Conservation (phyloP, 2,888 invertebrate genomes). For the Stegana nigrithorax region DNA sequence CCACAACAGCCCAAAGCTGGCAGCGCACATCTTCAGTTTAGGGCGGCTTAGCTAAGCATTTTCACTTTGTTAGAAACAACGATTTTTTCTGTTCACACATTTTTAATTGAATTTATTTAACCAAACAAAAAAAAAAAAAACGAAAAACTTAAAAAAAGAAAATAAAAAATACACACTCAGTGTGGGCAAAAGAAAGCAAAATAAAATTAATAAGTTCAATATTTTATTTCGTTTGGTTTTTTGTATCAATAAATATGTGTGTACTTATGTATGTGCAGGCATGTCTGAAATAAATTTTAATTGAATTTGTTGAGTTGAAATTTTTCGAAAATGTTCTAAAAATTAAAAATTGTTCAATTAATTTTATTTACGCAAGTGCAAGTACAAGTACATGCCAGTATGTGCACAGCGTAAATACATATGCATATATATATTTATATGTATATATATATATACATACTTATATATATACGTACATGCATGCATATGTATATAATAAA, state of each 20-base stretch:
- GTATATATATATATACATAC: constrained; percentile 6
- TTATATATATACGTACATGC: not conserved
- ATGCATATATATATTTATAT: too few relatives aligned
- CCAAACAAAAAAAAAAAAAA: too few relatives aligned
- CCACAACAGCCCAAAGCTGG: too few relatives aligned
- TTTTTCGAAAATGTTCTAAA: not conserved
- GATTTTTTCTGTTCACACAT: not conserved
- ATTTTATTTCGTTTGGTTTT: not conserved
- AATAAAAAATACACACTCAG: too few relatives aligned
- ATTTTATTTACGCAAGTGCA: constrained; percentile 56
- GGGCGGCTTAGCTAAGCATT: not conserved
- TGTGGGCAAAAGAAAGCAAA: not conserved
- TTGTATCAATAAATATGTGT: not conserved
- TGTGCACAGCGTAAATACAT: too few relatives aligned
- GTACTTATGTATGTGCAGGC: too few relatives aligned
- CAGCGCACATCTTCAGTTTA: too few relatives aligned
- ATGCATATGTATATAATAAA: constrained; percentile 12
- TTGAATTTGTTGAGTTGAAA: not conserved
- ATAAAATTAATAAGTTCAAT: not conserved
- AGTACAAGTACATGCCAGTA: constrained; percentile 22
- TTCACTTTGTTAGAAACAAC: not conserved
- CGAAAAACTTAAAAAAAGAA: too few relatives aligned
- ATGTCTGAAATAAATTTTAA: not conserved
- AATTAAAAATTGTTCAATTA: not conserved
- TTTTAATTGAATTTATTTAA: constrained; percentile 10